Evolutionary conservation across 2,888 invertebrate genomes (phyloP), one percentile per base, ranked within the genome.

Genomic region (Euphydryas editha): DNA sequence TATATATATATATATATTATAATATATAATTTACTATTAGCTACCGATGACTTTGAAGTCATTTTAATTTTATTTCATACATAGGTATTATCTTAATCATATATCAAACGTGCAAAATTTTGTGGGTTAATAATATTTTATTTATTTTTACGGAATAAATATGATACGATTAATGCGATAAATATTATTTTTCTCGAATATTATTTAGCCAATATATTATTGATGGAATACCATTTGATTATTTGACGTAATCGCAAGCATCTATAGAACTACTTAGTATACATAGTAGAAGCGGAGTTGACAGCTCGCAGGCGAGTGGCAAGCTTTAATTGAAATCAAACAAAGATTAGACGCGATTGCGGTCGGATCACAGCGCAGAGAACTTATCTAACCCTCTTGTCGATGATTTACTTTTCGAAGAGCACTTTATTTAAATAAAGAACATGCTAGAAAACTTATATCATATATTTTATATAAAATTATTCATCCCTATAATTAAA

Each of bases 291-390:
- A 21, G 49, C 49, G 20, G 17, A 42, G 44, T 56, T 36, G 37
- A 37, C 56, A 39, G 37, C 30, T 47, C 55, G 63, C 20, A 39
- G 18, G 21, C 46, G 55, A 57, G 57, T 67, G 30, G 51, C 54
- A 54, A 58, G 46, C 76, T 80, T 84, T 91, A 88, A 90, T 90
- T 91, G 83, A 90, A 89, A 85, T 89, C 88, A 90, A 90, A 90
- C 87, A 90, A 82, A 88, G 88, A 88, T 89, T 86, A 88, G 80
- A 79, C 72, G 69, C 79, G 84, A 84, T 86, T 81, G 85, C 78
- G 75, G 75, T 69, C 66, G 82, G 83, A 84, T 84, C 84, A 81
- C 76, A 73, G 74, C 76, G 72, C 75, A 72, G 68, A 18, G 62
- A 66, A 69, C 56, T 65, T 59, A 69, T 69, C 56, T 63, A 58